phyloP scores from a whole-genome alignment of 1,140 invertebrate species.

The Nixonia krombeini region DNA sequence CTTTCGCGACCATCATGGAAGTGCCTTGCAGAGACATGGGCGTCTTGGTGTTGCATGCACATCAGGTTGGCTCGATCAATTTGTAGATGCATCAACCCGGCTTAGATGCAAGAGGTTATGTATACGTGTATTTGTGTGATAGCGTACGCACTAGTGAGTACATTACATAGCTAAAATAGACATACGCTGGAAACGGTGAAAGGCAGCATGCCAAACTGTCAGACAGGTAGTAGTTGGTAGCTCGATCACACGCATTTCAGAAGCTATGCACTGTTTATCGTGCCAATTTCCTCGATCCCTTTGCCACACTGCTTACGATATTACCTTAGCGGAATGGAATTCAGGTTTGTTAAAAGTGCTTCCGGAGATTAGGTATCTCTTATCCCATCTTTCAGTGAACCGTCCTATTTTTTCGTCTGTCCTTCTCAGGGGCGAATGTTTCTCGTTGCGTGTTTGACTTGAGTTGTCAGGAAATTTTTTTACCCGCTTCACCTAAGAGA shows the following conservation, averaged over 20 bases:
- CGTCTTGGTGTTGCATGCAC: conserved; percentile 19
- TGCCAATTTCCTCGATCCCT: neutral
- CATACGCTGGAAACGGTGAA: conserved; percentile 22
- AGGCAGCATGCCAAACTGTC: conserved; percentile 50
- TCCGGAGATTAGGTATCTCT: no score
- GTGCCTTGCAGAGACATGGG: conserved; percentile 15
- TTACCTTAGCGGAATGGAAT: no score
- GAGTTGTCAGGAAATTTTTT: no score
- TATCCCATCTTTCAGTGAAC: no score
- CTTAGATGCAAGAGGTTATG: conserved; percentile 23
- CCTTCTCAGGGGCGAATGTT: no score
- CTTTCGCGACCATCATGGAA: conserved; percentile 20
- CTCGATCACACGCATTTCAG: conserved; percentile 29
- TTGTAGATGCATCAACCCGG: conserved; percentile 41
- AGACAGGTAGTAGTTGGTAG: conserved; percentile 33
- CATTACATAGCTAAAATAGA: conserved; percentile 22
- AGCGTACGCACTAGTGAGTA: conserved; percentile 31
- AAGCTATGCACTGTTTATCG: no score
- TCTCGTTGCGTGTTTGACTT: no score
- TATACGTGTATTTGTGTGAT: conserved; percentile 33
- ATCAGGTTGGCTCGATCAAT: conserved; percentile 34
- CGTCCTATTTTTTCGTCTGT: neutral
- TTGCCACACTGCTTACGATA: neutral
- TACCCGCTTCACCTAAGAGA: no score
- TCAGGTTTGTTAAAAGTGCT: no score